Conservation (phyloP, 2,797 vertebrate genomes). For the Macropus fuliginosus region DNA sequence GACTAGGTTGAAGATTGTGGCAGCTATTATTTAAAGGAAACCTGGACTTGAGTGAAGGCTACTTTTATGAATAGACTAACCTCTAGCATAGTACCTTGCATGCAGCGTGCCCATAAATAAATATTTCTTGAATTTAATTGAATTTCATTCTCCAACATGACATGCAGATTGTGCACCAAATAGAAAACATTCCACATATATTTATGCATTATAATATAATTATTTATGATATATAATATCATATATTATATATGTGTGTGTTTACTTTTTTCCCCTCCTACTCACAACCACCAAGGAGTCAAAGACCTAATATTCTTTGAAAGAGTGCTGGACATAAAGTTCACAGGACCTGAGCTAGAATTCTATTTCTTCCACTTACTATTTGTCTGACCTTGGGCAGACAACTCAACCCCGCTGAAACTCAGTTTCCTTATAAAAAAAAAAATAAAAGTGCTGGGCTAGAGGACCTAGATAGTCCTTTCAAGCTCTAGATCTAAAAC, state of each 20-base stretch:
- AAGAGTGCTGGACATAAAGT: neutral
- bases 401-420: neutral
- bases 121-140: slow-evolving; percentile 14
- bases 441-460: neutral
- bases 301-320: neutral
- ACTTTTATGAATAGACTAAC: neutral
- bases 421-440: neutral
- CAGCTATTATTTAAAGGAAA: neutral
- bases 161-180: neutral
- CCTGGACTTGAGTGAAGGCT: neutral
- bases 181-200: neutral
- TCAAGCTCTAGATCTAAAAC: neutral
- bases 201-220: neutral
- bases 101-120: neutral
- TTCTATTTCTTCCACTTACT: neutral
- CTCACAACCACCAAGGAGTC: neutral
- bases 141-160: neutral
- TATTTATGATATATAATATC: neutral
- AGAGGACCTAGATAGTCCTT: neutral
- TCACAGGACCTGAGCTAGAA: neutral
- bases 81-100: neutral
- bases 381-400: neutral
- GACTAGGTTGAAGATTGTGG: neutral
- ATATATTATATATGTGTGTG: neutral
- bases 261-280: neutral